phyloP scores from a whole-genome alignment of 2,888 invertebrate species.

The Cerastis rubricosa region DNA sequence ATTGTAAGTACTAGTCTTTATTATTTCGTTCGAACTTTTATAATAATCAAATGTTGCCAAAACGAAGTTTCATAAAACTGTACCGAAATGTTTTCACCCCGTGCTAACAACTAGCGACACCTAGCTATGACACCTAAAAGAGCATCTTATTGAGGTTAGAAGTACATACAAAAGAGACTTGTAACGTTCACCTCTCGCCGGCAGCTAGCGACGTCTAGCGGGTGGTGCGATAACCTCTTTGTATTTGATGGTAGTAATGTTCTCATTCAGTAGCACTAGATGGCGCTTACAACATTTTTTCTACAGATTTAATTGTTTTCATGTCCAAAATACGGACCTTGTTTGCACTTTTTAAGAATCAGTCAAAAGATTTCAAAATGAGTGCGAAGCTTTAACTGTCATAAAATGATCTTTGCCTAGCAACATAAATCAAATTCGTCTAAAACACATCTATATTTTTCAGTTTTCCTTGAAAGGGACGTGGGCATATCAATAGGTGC shows the following conservation, averaged over 20 bases:
- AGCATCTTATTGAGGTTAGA: not conserved
- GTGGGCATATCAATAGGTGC: constrained; percentile 87
- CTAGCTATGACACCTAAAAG: not conserved
- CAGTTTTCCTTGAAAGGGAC: constrained; percentile 83
- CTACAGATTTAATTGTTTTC: too few species aligned
- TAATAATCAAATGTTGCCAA: not conserved
- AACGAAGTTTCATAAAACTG: not conserved
- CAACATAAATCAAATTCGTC: too few species aligned
- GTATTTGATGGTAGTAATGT: not conserved
- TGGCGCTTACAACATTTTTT: constrained; percentile 8
- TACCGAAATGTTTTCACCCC: not conserved
- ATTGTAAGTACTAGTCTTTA: constrained; percentile 75
- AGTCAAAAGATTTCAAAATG: not conserved
- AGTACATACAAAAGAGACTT: not conserved
- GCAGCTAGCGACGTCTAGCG: constrained; percentile 32
- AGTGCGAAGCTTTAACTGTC: not conserved
- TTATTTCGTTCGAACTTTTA: not conserved
- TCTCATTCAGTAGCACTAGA: not conserved
- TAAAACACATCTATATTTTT: too few species aligned
- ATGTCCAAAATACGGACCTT: not conserved
- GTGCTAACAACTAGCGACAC: constrained; percentile 5
- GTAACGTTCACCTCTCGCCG: fast-evolving
- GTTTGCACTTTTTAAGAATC: not conserved
- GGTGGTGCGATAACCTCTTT: not conserved
- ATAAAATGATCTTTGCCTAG: too few species aligned